Base-by-base conservation (phyloP, 2,888 invertebrate species). In the Cheilosia vulpina region DNA sequence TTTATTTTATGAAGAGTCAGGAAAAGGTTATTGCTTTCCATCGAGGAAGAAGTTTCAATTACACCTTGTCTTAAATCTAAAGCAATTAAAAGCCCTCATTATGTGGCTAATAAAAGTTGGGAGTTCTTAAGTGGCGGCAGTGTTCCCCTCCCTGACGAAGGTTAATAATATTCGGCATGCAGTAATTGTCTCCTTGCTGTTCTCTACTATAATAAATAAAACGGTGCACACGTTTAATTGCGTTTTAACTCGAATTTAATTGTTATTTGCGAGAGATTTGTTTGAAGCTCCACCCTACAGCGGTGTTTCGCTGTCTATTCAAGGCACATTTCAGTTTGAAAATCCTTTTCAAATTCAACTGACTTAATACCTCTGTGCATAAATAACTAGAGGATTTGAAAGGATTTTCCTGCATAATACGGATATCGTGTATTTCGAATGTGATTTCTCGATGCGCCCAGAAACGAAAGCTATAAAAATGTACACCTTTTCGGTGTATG, bases 101-200 rank as follows among this genome's bases (percentile, higher is more conserved):
- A 79, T 72, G 66, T 65, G 72, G 79, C 66, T 60, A 65, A 72
- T 71, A 78, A 72, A 78, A 58, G 55, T 57, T 47, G 0, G 4
- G 4, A 69, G 55, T 55, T 45, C 80, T 57, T 69, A 87, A 87
- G 87, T 77, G 85, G 71, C 73, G 79, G 72, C 66, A 78, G 65
- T 55, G 52, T 34, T 38, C 41, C 57, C 27, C 9, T 17, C 4
- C 17, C 19, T 43, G 45, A 34, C 41, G 55, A 31, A 75, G 68
- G 80, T 77, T 76, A 63, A 60, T 76, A 58, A 71, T 71, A 53
- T 65, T 82, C 58, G 71, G 27, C 53, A 31, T 60, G 53, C 27
- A 60, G 52, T 71, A 76, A 76, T 82, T 76, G 76, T 58, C 71
- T 71, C 15, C 47, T 45, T 57, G 11, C 13, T 31, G 21, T 47